Evolutionary conservation across 2,113 vertebrate genomes (phyloP).

Genomic region (Mirza zaza): DNA sequence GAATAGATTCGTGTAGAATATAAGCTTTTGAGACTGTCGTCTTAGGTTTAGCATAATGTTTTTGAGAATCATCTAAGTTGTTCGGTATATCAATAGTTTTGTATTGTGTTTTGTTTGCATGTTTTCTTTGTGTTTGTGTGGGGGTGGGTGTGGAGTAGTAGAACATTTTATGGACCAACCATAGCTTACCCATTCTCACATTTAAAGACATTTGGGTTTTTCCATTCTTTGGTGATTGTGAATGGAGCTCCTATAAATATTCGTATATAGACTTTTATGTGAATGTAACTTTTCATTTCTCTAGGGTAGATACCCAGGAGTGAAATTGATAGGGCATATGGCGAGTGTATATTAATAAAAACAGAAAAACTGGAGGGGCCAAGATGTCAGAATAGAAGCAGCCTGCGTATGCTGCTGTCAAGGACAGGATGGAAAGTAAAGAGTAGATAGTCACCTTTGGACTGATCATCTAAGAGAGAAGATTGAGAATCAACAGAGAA

Average conservation of each 20-base stretch:
- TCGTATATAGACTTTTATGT: background rate
- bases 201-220: background rate
- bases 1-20: background rate
- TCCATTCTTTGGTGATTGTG: background rate
- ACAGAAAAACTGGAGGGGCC: no score
- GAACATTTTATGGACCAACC: background rate
- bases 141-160: background rate
- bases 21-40: background rate
- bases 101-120: background rate
- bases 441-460: no score
- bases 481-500: no score
- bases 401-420: no score
- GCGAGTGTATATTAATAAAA: background rate
- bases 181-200: background rate
- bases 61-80: background rate
- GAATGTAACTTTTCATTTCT: background rate
- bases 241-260: background rate
- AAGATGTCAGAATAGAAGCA: no score
- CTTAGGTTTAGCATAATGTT: background rate
- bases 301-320: background rate
- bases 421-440: no score
- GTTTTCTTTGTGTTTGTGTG: background rate
- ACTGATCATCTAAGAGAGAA: no score
- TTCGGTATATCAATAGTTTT: background rate
- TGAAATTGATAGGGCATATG: background rate